These are phyloP conservation scores for Heterodera carotae DNA, from an alignment of 1,140 invertebrate species.

Conservation along the genomic window DNA sequence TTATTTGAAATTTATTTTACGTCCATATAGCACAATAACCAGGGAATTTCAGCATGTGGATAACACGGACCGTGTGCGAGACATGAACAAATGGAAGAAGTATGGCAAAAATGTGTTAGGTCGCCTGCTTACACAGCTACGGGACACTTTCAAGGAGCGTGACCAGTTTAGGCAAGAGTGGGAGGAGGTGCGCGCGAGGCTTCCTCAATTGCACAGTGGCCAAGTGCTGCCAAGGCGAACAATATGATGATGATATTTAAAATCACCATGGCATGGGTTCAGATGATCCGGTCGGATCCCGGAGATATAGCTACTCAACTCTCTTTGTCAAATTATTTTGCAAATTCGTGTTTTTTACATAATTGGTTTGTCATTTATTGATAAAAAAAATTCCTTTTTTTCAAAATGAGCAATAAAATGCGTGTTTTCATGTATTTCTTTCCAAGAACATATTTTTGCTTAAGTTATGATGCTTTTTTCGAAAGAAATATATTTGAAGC, in stretches of 20 bases:
- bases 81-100: slow-evolving; percentile 24
- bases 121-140: slow-evolving; percentile 30
- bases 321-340: too few relatives aligned
- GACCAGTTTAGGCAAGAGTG: slow-evolving; percentile 27
- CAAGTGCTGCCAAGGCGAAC: neutral
- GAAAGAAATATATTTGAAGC: too few relatives aligned
- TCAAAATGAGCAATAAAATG: neutral
- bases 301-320: too few relatives aligned
- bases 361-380: too few relatives aligned
- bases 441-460: neutral
- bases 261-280: too few relatives aligned
- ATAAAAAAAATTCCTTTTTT: neutral
- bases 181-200: slow-evolving; percentile 1
- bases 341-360: too few relatives aligned
- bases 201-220: neutral
- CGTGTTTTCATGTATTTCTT: neutral
- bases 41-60: slow-evolving; percentile 26
- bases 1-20: neutral
- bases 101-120: slow-evolving; percentile 32
- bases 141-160: slow-evolving; percentile 22
- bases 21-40: too few relatives aligned
- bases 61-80: slow-evolving; percentile 17
- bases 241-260: neutral
- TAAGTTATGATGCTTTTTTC: too few relatives aligned
- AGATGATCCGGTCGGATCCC: too few relatives aligned